Base-by-base conservation (phyloP, 2,113 vertebrate species). In the Cebus imitator region DNA sequence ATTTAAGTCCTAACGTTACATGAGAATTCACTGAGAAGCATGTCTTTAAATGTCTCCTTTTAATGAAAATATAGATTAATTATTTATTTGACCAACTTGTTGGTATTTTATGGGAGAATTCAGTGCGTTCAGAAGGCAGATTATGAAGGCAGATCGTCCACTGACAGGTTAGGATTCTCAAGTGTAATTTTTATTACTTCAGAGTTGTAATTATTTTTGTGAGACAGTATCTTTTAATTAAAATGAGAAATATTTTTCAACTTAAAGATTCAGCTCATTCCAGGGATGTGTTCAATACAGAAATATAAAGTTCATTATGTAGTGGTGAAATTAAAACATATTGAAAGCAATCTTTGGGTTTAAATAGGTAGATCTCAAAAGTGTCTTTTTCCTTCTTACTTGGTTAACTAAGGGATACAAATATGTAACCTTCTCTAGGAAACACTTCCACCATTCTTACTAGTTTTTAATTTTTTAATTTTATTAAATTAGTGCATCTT, bases 121-220 rank as follows among this genome's bases (percentile, higher is more conserved):
- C 79, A 52, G 82, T 92, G 70, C 7, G n/a, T 40, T 87, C 35
- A 83, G 35, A 30, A 64, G 61, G 12, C 12, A 64, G 61, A 81
- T 75, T 79, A 79, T 52, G 55, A 93, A 93, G 11, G 43, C n/a
- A 43, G 37, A 72, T 73, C 88, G 40, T 90, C 87, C n/a, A 30
- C 88, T 88, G 55, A 61, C 40, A 68, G 52, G 50, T 70, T 68
- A 66, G 40, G 32, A 90, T 88, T 97, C 84, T 86, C 11, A 40
- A 91, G 68, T 87, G 11, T 92, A 66, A 72, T 91, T 93, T 91
- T 76, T 96, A 70, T 87, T 94, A 72, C 13, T 78, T 85, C 75
- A 84, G 48, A 72, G 25, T 57, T 58, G 4, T 82, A 82, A 85
- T 92, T 87, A 80, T 85, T 93, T 90, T 90, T 86, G 11, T 93